Percentiles rank a stretch among this genome's conserved stretches.
These are phyloP conservation scores for Pteropus alecto DNA, from an alignment of 2,113 vertebrate genomes.

Conservation along the genomic window DNA sequence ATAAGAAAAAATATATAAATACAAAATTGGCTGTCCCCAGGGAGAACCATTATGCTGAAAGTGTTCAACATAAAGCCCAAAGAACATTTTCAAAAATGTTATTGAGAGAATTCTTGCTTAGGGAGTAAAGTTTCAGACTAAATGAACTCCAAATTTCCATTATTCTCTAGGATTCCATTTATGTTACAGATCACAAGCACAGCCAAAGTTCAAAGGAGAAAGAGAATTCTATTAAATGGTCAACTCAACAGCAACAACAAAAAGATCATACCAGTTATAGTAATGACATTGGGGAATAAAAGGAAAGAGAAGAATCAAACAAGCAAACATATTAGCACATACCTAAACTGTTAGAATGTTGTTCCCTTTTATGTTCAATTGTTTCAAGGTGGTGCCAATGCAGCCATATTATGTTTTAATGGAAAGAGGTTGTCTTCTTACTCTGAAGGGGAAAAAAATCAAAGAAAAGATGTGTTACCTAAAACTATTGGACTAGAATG, in stretches of 20 bases:
- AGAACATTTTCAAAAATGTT: not conserved
- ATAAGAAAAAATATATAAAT: not conserved
- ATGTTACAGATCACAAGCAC: not conserved
- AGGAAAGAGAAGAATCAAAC: not conserved
- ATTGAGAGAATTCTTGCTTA: not conserved
- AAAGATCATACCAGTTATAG: not conserved
- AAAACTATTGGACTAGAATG: slow-evolving; percentile 51
- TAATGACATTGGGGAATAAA: not conserved
- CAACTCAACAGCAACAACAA: not conserved
- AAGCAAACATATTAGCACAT: not conserved
- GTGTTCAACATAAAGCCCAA: not conserved
- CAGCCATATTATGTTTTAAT: not conserved
- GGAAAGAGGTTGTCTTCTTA: not conserved
- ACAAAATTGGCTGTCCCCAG: not conserved
- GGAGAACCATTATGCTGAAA: not conserved
- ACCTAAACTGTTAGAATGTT: not conserved
- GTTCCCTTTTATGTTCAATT: not conserved
- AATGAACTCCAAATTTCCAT: not conserved
- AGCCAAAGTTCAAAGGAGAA: not conserved
- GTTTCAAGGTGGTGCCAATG: not conserved
- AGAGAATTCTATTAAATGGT: not conserved
- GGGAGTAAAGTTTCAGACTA: not conserved
- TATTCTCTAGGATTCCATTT: not conserved
- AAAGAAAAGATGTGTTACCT: slow-evolving; percentile 2
- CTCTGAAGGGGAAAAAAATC: not conserved